phyloP scores from a whole-genome alignment of 2,888 invertebrate genomes.

The Drosophila robusta region DNA sequence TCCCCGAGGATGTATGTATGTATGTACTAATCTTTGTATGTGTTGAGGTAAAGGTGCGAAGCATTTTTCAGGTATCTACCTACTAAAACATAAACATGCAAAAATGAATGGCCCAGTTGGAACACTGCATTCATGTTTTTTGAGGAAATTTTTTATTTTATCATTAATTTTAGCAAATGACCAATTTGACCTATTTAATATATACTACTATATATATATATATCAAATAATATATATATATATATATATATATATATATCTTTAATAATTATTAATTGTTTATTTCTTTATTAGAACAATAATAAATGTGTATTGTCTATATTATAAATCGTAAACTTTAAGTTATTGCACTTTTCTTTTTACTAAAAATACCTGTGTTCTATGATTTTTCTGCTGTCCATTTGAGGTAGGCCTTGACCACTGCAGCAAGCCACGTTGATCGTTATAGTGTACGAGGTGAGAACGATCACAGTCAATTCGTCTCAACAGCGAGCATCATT shows the following conservation, averaged over 20 bases:
- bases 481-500: constrained; percentile 65
- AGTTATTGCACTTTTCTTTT: too few relatives aligned
- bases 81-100: constrained; percentile 29
- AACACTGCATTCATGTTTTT: constrained; percentile 25
- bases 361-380: not conserved
- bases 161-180: too few relatives aligned
- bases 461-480: constrained; percentile 77
- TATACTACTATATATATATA: too few relatives aligned
- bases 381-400: constrained; percentile 47
- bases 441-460: constrained; percentile 80
- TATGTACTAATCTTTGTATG: not conserved
- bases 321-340: too few relatives aligned
- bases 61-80: constrained; percentile 58
- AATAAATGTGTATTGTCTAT: too few relatives aligned
- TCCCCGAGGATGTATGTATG: constrained; percentile 62
- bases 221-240: too few relatives aligned
- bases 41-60: not conserved
- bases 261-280: too few relatives aligned
- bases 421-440: constrained; percentile 53
- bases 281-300: too few relatives aligned
- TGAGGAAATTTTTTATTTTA: not conserved
- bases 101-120: constrained; percentile 56
- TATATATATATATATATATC: too few relatives aligned
- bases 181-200: too few relatives aligned
- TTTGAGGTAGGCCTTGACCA: constrained; percentile 46